Percentiles rank a stretch among this genome's conserved stretches.
These are phyloP conservation scores for Drosophila buzzatii DNA, from an alignment of 2,888 invertebrate genomes.

Conservation along the genomic window DNA sequence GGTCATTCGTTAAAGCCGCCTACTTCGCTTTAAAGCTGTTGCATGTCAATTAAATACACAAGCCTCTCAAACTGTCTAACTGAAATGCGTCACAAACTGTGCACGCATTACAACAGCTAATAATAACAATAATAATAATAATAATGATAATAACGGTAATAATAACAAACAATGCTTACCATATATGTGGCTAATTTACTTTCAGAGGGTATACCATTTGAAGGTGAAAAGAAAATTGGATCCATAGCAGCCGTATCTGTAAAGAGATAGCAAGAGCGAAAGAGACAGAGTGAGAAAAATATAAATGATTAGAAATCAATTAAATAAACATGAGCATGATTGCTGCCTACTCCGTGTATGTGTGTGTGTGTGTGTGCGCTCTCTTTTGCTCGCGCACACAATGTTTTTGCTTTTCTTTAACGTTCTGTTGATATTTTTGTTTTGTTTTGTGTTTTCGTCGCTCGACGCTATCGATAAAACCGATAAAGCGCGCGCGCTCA, in stretches of 20 bases:
- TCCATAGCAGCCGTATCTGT: conserved; percentile 88
- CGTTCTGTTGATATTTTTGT: conserved; percentile 22
- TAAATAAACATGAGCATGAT: conserved; percentile 69
- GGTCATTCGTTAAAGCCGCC: conserved; percentile 23
- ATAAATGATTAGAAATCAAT: conserved; percentile 75
- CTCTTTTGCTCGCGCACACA: not conserved
- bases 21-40: conserved; percentile 16
- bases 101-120: not conserved
- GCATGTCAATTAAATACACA: conserved; percentile 7
- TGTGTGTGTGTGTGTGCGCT: not conserved
- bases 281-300: conserved; percentile 38
- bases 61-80: conserved; percentile 29
- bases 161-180: conserved; percentile 86
- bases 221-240: conserved; percentile 90
- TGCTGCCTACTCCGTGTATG: not conserved
- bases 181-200: conserved; percentile 94
- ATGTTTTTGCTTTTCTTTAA: conserved; percentile 22
- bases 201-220: conserved; percentile 92
- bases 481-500: conserved; percentile 58
- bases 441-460: conserved; percentile 33
- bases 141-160: not conserved
- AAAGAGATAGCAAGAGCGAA: conserved; percentile 50
- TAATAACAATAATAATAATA: not conserved
- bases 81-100: conserved; percentile 20
- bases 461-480: conserved; percentile 69